Percentiles rank a stretch among this genome's conserved stretches.
Evolutionary conservation across 1,140 invertebrate species (phyloP).

Genomic region (Lithobius niger): DNA sequence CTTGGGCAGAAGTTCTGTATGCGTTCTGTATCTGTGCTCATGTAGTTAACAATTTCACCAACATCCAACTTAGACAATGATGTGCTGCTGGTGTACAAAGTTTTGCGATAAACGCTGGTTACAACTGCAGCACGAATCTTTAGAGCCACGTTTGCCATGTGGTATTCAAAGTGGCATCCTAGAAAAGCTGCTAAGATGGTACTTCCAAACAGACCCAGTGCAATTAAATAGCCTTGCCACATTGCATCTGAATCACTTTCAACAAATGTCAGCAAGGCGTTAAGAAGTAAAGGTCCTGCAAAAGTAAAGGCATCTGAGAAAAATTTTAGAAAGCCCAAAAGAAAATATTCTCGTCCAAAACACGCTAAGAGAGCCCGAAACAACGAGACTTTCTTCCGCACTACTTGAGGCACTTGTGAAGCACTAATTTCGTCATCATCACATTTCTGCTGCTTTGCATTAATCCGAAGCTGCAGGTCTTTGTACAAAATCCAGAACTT

Average conservation of each 20-base stretch:
- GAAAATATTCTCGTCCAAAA: conserved; percentile 78
- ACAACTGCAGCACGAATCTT: conserved; percentile 75
- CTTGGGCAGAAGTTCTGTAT: conserved; percentile 90
- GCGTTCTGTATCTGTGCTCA: conserved; percentile 89
- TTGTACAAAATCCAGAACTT: conserved; percentile 11
- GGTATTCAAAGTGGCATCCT: conserved; percentile 78
- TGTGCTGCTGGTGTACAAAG: conserved; percentile 37
- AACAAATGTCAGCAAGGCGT: conserved; percentile 63
- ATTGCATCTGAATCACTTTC: conserved; percentile 45
- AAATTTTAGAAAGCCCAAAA: conserved; percentile 74
- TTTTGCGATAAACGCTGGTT: conserved; percentile 74
- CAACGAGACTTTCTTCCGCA: conserved; percentile 42
- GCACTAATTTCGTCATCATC: conserved; percentile 9
- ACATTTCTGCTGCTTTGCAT: background rate
- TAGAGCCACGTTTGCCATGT: conserved; percentile 65
- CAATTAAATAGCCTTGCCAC: conserved; percentile 62
- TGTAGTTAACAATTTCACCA: conserved; percentile 89
- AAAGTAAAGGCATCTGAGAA: conserved; percentile 69
- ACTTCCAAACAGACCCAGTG: conserved; percentile 49
- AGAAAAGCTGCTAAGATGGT: conserved; percentile 56
- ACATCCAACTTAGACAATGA: conserved; percentile 41
- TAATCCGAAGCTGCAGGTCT: conserved; percentile 1
- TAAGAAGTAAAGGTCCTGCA: conserved; percentile 75
- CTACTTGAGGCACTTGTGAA: conserved; percentile 16
- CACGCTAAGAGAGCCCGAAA: conserved; percentile 58